phyloP scores from a whole-genome alignment of 2,113 vertebrate species.

The Thalassoma bifasciatum region DNA sequence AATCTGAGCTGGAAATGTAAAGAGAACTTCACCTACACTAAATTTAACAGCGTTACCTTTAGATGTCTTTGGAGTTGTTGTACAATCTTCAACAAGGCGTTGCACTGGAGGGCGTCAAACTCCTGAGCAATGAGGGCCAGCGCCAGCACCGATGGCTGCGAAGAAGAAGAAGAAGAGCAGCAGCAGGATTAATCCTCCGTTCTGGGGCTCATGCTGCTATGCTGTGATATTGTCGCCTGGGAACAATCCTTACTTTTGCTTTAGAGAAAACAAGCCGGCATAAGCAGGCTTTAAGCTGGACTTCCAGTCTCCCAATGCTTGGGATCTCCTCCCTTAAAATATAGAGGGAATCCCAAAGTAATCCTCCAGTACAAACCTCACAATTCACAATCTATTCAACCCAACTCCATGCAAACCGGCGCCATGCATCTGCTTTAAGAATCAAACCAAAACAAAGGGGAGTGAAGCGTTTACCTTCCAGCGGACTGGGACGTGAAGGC shows the following conservation, averaged over 20 bases:
- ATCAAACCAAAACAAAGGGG: too few relatives aligned
- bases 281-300: conserved; percentile 96
- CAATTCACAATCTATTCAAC: conserved; percentile 47
- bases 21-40: neutral
- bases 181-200: neutral
- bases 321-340: conserved; percentile 89
- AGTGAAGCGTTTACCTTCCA: conserved; percentile 84
- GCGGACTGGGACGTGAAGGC: conserved; percentile 87
- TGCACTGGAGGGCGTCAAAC: conserved; percentile 88
- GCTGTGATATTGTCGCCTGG: conserved; percentile 37
- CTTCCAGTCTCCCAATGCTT: conserved; percentile 95
- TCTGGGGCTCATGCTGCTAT: conserved; percentile 26
- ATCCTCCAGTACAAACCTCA: conserved; percentile 53
- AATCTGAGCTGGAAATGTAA: neutral
- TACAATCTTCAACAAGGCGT: conserved; percentile 88
- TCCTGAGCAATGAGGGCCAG: conserved; percentile 94
- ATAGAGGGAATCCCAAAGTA: conserved; percentile 64
- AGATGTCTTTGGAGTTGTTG: conserved; percentile 90
- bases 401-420: conserved; percentile 35
- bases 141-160: conserved; percentile 94
- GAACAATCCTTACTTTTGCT: conserved; percentile 91
- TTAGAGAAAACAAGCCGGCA: conserved; percentile 95
- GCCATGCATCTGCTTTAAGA: conserved; percentile 11
- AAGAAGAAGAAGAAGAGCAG: conserved; percentile 39
- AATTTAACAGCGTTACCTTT: conserved; percentile 81